phyloP scores from a whole-genome alignment of 2,797 vertebrate genomes.

The Oophaga sylvatica region DNA sequence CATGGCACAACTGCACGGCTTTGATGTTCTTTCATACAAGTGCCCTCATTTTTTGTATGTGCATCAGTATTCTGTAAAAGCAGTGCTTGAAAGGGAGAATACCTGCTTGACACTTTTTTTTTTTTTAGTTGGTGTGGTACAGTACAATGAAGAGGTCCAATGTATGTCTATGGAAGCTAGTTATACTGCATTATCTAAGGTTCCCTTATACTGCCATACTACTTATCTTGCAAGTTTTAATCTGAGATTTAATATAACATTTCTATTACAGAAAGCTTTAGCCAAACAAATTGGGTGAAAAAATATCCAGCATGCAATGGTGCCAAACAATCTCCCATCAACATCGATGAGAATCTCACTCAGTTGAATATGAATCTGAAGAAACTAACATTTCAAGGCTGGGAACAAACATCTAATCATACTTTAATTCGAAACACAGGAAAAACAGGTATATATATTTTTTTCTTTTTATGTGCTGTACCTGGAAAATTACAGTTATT shows the following conservation, averaged over 20 bases:
- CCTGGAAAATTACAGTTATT: conserved; percentile 62
- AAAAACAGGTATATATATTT: conserved; percentile 85
- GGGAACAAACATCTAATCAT: conserved; percentile 79
- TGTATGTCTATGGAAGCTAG: no score
- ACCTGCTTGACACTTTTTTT: no score
- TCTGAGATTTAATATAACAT: background rate
- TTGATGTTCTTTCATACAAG: no score
- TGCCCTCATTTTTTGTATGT: no score
- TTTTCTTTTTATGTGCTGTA: conserved; percentile 19
- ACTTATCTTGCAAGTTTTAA: background rate
- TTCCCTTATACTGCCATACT: background rate
- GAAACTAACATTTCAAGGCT: conserved; percentile 87
- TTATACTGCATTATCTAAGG: no score
- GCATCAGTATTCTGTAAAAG: no score
- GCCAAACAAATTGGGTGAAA: conserved; percentile 94
- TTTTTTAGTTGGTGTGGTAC: no score
- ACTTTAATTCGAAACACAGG: conserved; percentile 91
- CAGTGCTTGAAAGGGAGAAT: no score
- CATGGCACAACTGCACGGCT: no score
- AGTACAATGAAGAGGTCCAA: no score
- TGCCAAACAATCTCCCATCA: conserved; percentile 93
- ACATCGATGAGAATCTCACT: conserved; percentile 90
- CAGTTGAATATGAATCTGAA: conserved; percentile 92
- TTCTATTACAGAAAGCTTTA: conserved; percentile 83
- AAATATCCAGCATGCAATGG: conserved; percentile 93